Evolutionary conservation across 2,797 vertebrate species (phyloP), one percentile per base, ranked within the genome.

Genomic region (Acrocephalus scirpaceus): DNA sequence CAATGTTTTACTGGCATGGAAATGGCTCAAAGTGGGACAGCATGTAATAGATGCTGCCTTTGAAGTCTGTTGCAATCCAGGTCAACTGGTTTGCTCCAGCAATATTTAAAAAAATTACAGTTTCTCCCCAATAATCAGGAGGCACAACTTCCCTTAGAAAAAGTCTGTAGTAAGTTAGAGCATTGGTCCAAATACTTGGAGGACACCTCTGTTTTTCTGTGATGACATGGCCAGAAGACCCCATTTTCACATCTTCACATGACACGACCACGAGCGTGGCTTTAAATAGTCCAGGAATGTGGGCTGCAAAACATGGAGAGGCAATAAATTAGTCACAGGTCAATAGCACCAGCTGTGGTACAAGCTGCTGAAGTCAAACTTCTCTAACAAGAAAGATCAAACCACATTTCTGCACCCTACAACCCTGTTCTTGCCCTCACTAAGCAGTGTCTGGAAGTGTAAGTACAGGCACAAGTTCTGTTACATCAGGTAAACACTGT

Each of bases 261-360:
- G 97, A 93, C 99, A 99, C 3, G 98, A 98, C 99, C 99, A 99
- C 1, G 99, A 99, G n/a, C 98, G 99, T 61, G 99, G 99, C 92
- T 97, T 99, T 96, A 99, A 86, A 71, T 99, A 97, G 79, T 99
- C 99, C 83, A 99, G 77, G 92, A 99, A 98, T 0, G 98, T 98
- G 36, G 98, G 98, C 99, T 99, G 95, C 26, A 96, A 98, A 92
- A 93, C 72, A 93, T 2, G 48, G 17, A 61, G 50, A 90, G 42
- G 64, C 10, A 89, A 27, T 5, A 13, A 30, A 34, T 81, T 45
- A 84, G 34, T 66, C 20, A 84, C 47, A 71, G 75, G 30, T 16
- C n/a, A 47, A 48, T 10, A 58, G 67, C 42, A 70, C 13, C 12
- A 44, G 61, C n/a, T 83, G 29, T 21, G 26, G 15, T 21, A 7